These are phyloP conservation scores for Podarcis siculus DNA, from an alignment of 2,797 vertebrate species.

Conservation along the genomic window DNA sequence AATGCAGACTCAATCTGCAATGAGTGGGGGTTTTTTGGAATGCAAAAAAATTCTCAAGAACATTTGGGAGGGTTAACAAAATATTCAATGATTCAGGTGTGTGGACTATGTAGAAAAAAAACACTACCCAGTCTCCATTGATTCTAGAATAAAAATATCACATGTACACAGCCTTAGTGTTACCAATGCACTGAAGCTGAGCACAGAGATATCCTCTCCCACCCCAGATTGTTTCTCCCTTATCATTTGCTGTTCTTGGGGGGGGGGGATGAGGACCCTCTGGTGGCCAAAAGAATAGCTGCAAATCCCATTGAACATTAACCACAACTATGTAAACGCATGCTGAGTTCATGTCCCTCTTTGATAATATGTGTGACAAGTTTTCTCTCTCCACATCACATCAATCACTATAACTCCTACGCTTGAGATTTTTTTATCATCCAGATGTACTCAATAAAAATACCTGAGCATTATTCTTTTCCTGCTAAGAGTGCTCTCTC, in stretches of 20 bases:
- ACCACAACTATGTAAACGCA: constrained; percentile 18
- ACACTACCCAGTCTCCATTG: too few relatives aligned
- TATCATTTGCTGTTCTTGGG: neutral
- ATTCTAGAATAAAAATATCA: too few relatives aligned
- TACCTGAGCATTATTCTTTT: neutral
- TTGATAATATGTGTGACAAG: constrained; percentile 30
- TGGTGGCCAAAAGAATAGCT: constrained; percentile 67
- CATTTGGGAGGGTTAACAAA: too few relatives aligned
- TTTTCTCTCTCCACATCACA: neutral
- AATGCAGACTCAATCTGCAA: too few relatives aligned
- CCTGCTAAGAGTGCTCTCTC: neutral
- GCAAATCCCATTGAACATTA: constrained; percentile 57
- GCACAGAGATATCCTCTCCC: constrained; percentile 5
- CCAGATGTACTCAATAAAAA: constrained; percentile 11
- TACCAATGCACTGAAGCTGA: neutral
- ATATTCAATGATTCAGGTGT: too few relatives aligned
- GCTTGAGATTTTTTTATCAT: neutral
- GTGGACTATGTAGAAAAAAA: too few relatives aligned
- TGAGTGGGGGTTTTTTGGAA: too few relatives aligned
- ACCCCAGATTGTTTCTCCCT: neutral
- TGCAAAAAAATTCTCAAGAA: too few relatives aligned
- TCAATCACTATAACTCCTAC: constrained; percentile 9
- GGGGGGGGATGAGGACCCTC: constrained; percentile 59
- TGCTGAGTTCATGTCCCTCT: constrained; percentile 24
- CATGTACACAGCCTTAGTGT: too few relatives aligned